Base-by-base conservation (phyloP, 2,888 invertebrate species). In the Phyllotreta cruciferae region DNA sequence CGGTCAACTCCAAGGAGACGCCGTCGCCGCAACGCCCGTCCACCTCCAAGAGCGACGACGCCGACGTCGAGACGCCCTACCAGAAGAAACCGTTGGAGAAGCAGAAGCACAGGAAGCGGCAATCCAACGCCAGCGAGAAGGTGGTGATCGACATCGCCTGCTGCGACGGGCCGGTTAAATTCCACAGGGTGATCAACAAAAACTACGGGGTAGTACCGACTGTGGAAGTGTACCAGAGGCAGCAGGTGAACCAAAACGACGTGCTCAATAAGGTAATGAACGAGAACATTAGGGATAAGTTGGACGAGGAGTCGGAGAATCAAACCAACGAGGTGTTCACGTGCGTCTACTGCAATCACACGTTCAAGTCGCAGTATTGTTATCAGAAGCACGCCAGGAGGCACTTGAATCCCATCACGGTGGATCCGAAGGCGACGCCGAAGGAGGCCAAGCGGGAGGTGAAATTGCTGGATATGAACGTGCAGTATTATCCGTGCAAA, bases 401-500 rank as follows among this genome's bases (percentile, higher is more conserved):
- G 6, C 89, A 89, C 75, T 80, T 89, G 34, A 88, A 89, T 78
- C 89, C 88, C 0, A 83, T 88, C 35, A 83, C 83, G 52, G 72
- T 86, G 63, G 79, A 79, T 58, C 70, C 73, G 24, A 79, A 77
- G 66, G 54, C 66, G 8, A 66, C 66, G 3, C 70, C 72, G 63
- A 73, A 77, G 61, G 75, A 71, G 62, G 71, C 79, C 55, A 81
- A 84, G 50, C 80, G 87, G 6, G 88, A 89, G 72, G 89, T 89
- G 1, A 84, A 87, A 56, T 83, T 88, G 3, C 78, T 90, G 54
- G 90, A 91, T 73, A 86, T 93, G 79, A 90, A 94, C 75, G 87
- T 94, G 0, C 94, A 94, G 79, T 95, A 94, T 82, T 95, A 94
- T 81, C 94, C 95, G 0, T 95, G 95, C 82, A 95, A 94, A 82